Evolutionary conservation across 2,113 vertebrate species (phyloP), one percentile per base, ranked within the genome.

Genomic region (Passer montanus): DNA sequence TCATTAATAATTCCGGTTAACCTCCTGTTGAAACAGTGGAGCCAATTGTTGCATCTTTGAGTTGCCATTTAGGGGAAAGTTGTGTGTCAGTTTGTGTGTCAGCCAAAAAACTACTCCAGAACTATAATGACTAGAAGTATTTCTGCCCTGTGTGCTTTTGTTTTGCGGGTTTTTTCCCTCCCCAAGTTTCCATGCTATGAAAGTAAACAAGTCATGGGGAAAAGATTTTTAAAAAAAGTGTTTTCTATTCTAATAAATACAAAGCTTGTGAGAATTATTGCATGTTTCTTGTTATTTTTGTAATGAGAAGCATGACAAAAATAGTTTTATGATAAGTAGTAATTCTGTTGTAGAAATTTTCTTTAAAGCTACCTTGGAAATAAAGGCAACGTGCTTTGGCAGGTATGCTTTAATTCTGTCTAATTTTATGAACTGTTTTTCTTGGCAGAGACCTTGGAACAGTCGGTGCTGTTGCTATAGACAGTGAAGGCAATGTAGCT

Each of bases 391-490:
- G 0, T 90, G 81, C 89, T 95, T 96, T 95, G 89, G 86, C 89
- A 97, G 81, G 88, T 93, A 81, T 68, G 47, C 81, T 82, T 86
- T 84, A 83, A 78, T 92, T 95, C 77, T 93, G 27, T 70, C 56
- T 97, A 26, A 95, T 96, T 97, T 93, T 90, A 78, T 90, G 55
- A 91, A 80, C 94, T 95, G 75, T 96, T 97, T 95, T 96, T 89
- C 92, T 97, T 91, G 98, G 98, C 97, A 98, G 98, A 77, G 98
- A 98, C 89, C 98, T 98, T 95, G 98, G 98, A 94, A 99, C 98
- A 23, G 98, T 99, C 5, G 98, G 98, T 68, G 98, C 98, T 47
- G 98, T 99, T 95, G 98, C 98, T 16, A 92, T 99, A 35, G 98
- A 99, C 86, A 83, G 73, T n/a, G 96, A 98, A 83, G 98, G 98